Percentiles rank a stretch among this genome's conserved stretches.
Conservation (phyloP, 2,113 vertebrate species). For the Trematomus loennbergii region DNA sequence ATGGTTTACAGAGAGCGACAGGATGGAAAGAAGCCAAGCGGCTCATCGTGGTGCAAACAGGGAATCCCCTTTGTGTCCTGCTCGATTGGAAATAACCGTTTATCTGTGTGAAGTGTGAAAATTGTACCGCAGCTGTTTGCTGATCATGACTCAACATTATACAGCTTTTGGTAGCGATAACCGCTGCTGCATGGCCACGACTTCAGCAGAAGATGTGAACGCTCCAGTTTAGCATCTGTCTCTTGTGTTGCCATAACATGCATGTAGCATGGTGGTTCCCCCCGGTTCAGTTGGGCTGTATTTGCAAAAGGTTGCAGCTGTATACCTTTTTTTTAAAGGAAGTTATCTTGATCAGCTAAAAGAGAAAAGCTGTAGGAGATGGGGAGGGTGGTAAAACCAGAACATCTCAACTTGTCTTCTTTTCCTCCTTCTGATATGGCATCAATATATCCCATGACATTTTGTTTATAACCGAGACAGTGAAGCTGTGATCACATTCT, state of each 20-base stretch:
- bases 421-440: neutral
- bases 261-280: slow-evolving; percentile 47
- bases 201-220: slow-evolving; percentile 36
- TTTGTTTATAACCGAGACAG: slow-evolving; percentile 42
- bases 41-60: slow-evolving; percentile 32
- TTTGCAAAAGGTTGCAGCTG: slow-evolving; percentile 54
- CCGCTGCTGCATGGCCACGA: slow-evolving; percentile 20
- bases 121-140: slow-evolving; percentile 52
- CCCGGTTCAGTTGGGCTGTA: slow-evolving; percentile 31
- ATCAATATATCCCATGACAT: slow-evolving; percentile 32
- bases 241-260: slow-evolving; percentile 65
- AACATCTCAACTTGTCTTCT: slow-evolving; percentile 6
- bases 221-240: slow-evolving; percentile 56
- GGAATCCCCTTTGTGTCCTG: slow-evolving; percentile 67
- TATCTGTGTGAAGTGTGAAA: slow-evolving; percentile 46
- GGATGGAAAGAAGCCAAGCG: slow-evolving; percentile 37
- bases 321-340: slow-evolving; percentile 32
- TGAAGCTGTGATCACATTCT: slow-evolving; percentile 57
- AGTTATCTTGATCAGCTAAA: slow-evolving; percentile 37
- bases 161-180: slow-evolving; percentile 46
- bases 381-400: slow-evolving; percentile 47
- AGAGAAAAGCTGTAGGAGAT: neutral
- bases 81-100: slow-evolving; percentile 54
- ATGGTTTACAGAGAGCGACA: slow-evolving; percentile 15
- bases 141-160: slow-evolving; percentile 59